Evolutionary conservation across 2,113 vertebrate species (phyloP).

Genomic region (Cryptotis parvus): DNA sequence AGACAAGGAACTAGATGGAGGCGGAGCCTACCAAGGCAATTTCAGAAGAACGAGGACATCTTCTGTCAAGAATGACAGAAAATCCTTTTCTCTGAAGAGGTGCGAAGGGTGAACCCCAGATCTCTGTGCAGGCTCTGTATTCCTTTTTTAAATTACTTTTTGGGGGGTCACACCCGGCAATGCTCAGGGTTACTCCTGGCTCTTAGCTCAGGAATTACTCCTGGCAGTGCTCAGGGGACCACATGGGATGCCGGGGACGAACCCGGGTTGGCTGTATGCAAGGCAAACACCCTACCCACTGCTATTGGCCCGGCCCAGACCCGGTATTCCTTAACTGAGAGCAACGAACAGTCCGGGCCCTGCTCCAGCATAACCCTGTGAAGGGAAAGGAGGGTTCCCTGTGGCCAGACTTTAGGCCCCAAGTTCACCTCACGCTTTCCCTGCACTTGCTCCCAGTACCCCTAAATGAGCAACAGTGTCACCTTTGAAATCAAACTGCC

Average conservation of each 20-base stretch:
- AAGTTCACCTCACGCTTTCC: not conserved
- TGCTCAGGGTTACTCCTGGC: too few relatives aligned
- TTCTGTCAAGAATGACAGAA: slow-evolving; percentile 38
- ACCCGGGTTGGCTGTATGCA: too few relatives aligned
- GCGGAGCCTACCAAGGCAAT: not conserved
- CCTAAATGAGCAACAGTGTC: not conserved
- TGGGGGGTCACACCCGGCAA: too few relatives aligned
- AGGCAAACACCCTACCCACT: too few relatives aligned
- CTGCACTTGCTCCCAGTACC: not conserved
- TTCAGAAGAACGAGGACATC: slow-evolving; percentile 17
- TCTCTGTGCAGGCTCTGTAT: slow-evolving; percentile 6
- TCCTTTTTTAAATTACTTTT: too few relatives aligned
- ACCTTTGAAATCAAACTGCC: not conserved
- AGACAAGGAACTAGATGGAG: not conserved
- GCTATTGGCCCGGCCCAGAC: too few relatives aligned
- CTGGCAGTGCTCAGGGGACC: too few relatives aligned
- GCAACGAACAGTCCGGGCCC: not conserved
- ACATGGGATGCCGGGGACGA: too few relatives aligned
- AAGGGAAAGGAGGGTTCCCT: not conserved
- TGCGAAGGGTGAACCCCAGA: slow-evolving; percentile 45
- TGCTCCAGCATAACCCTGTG: not conserved
- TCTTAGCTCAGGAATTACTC: too few relatives aligned
- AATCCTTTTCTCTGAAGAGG: slow-evolving; percentile 65
- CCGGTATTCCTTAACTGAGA: slow-evolving; percentile 32
- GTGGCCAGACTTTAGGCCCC: rapidly evolving